Evolutionary conservation across 1,140 invertebrate species (phyloP).

Genomic region (Dendrolimus punctatus): DNA sequence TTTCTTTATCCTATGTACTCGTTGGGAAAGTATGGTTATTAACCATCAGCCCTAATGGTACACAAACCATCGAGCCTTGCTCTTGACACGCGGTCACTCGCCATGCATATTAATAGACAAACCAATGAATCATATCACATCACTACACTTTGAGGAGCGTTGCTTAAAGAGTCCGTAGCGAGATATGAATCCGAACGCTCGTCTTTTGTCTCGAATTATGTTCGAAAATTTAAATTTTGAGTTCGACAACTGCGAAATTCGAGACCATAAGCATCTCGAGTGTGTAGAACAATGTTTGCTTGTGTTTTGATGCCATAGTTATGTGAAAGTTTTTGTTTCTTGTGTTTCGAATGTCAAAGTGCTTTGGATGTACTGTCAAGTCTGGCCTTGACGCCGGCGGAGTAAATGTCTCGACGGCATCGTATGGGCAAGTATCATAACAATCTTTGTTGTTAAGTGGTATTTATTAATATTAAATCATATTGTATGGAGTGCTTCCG

Average conservation of each 20-base stretch:
- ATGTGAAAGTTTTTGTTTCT: constrained; percentile 20
- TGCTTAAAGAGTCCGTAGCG: constrained; percentile 48
- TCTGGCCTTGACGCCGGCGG: too few species aligned
- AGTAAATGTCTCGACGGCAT: constrained; percentile 9
- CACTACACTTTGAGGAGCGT: constrained; percentile 20
- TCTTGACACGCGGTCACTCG: constrained; percentile 67
- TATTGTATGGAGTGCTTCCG: too few species aligned
- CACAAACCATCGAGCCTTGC: constrained; percentile 47
- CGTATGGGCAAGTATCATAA: constrained; percentile 12
- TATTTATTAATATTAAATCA: too few species aligned
- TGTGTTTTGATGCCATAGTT: constrained; percentile 17
- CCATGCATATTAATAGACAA: constrained; percentile 65
- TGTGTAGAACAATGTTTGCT: background rate
- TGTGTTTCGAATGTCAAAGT: constrained; percentile 20
- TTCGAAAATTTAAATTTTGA: constrained; percentile 16
- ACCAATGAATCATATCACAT: constrained; percentile 57
- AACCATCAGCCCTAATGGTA: constrained; percentile 6
- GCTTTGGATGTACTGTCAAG: too few species aligned
- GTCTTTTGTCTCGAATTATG: constrained; percentile 26
- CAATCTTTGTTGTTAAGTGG: too few species aligned
- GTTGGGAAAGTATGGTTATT: too few species aligned
- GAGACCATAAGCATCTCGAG: background rate
- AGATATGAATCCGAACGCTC: constrained; percentile 46
- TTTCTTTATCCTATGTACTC: too few species aligned
- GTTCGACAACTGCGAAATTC: constrained; percentile 23